phyloP scores from a whole-genome alignment of 2,888 invertebrate species.

The Meliscaeva auricollis region DNA sequence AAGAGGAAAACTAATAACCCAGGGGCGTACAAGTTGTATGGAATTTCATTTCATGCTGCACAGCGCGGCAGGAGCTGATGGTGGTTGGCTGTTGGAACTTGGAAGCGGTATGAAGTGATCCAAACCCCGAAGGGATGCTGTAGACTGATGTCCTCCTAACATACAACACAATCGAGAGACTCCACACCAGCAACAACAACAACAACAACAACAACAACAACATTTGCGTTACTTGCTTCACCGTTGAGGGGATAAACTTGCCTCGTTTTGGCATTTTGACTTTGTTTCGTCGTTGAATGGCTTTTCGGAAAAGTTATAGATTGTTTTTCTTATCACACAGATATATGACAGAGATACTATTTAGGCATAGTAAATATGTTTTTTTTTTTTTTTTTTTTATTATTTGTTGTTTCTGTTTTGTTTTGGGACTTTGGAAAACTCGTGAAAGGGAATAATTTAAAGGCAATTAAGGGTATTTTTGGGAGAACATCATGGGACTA shows the following conservation, averaged over 20 bases:
- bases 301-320: conserved; percentile 45
- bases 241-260: conserved; percentile 14
- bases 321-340: conserved; percentile 59
- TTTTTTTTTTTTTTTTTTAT: neutral
- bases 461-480: conserved; percentile 52
- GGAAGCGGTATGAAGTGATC: conserved; percentile 13
- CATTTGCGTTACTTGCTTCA: neutral
- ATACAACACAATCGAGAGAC: conserved; percentile 18
- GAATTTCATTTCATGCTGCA: conserved; percentile 65
- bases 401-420: neutral
- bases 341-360: conserved; percentile 52
- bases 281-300: conserved; percentile 46
- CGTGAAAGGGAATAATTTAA: conserved; percentile 48
- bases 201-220: no score
- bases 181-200: neutral
- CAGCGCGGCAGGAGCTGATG: neutral
- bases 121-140: conserved; percentile 57
- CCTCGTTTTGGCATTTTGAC: conserved; percentile 53
- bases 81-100: neutral
- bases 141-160: conserved; percentile 25
- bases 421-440: conserved; percentile 25
- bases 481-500: conserved; percentile 19
- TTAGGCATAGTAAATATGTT: conserved; percentile 35
- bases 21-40: conserved; percentile 69
- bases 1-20: conserved; percentile 75